phyloP scores from a whole-genome alignment of 2,797 vertebrate genomes.

The Neostethus bicornis region DNA sequence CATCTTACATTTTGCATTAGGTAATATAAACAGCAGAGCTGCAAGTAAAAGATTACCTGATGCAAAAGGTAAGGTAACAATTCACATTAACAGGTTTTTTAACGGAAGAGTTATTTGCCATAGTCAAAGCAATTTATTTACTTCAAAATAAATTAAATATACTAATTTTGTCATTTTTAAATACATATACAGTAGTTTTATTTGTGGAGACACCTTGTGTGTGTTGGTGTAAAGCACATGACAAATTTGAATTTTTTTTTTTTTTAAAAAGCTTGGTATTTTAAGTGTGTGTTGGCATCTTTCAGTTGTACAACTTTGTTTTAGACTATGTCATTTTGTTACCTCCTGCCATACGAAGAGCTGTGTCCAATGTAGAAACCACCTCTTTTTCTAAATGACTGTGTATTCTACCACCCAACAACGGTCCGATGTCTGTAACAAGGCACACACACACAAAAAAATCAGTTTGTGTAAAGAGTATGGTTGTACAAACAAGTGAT shows the following conservation, averaged over 20 bases:
- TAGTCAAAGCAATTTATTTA: background rate
- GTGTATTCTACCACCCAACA: constrained; percentile 87
- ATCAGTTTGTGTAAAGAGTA: constrained; percentile 5
- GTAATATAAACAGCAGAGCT: constrained; percentile 5
- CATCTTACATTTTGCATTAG: constrained; percentile 1
- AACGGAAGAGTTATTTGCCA: background rate
- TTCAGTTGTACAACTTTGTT: background rate
- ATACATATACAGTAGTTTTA: background rate
- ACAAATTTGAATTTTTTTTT: no score
- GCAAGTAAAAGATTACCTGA: background rate
- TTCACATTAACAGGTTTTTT: constrained; percentile 1
- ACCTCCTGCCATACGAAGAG: constrained; percentile 89
- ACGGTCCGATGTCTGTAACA: constrained; percentile 83
- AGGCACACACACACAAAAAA: constrained; percentile 14
- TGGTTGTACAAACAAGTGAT: background rate
- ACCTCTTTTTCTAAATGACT: constrained; percentile 85
- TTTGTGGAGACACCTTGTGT: background rate
- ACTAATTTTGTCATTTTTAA: no score
- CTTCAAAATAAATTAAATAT: background rate
- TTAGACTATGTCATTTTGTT: constrained; percentile 21
- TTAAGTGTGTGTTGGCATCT: no score
- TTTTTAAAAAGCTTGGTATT: no score
- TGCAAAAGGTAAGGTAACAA: background rate
- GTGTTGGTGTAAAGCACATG: background rate
- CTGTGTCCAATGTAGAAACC: constrained; percentile 85